Percentiles rank a stretch among this genome's conserved stretches.
phyloP scores from a whole-genome alignment of 2,888 invertebrate genomes.

The Andrena trimmerana region DNA sequence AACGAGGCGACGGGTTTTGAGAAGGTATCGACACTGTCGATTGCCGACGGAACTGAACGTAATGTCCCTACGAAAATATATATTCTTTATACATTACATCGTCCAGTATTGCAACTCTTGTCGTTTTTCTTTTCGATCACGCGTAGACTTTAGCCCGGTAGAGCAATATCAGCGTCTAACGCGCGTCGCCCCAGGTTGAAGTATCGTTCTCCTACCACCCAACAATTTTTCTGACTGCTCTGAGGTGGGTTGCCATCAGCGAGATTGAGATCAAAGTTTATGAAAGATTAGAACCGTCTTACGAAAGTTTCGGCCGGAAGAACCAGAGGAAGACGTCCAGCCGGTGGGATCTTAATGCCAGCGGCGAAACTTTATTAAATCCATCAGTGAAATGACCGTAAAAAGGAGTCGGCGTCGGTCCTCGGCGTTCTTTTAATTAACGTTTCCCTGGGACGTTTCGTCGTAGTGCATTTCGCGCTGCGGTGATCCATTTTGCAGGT shows the following conservation, averaged over 20 bases:
- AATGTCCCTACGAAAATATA: background rate
- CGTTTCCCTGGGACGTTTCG: background rate
- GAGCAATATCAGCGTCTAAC: too few relatives aligned
- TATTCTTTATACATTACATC: background rate
- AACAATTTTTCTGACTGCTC: background rate
- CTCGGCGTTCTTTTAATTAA: conserved; percentile 43
- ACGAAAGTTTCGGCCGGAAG: conserved; percentile 24
- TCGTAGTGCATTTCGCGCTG: background rate
- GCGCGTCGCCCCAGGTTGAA: background rate
- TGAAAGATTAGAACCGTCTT: conserved; percentile 23
- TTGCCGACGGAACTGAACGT: background rate
- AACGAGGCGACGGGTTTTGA: background rate
- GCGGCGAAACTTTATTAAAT: conserved; percentile 42
- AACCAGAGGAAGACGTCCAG: conserved; percentile 10
- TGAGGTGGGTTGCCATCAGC: background rate
- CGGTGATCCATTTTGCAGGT: background rate
- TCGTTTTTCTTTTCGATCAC: too few relatives aligned
- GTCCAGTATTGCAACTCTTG: too few relatives aligned
- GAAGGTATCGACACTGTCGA: background rate
- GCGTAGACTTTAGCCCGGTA: too few relatives aligned
- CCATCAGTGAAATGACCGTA: conserved; percentile 16
- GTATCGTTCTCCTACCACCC: background rate
- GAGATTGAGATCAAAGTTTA: conserved; percentile 14
- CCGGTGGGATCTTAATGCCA: conserved; percentile 28
- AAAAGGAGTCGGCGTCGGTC: conserved; percentile 24